Percentiles rank a stretch among this genome's conserved stretches.
phyloP scores from a whole-genome alignment of 2,888 invertebrate species.

The Lasioglossum leucozonium region DNA sequence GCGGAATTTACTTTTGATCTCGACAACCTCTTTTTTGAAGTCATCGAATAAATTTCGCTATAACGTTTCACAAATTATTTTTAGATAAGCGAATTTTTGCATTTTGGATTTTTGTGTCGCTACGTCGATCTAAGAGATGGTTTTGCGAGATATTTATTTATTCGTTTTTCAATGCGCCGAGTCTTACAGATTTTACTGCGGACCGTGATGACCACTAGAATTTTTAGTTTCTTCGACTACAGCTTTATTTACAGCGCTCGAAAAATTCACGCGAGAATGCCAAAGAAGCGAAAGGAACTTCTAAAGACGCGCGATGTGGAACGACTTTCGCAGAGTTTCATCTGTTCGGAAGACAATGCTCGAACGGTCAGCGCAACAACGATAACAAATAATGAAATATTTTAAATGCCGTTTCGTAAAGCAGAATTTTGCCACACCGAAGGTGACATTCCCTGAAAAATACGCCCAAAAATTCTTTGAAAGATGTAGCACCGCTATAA shows the following conservation, averaged over 20 bases:
- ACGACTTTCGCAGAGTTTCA: background rate
- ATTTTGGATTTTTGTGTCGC: too few species aligned
- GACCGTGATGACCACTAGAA: background rate
- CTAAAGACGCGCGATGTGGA: background rate
- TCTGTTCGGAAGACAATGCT: background rate
- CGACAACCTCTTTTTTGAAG: background rate
- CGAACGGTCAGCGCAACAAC: background rate
- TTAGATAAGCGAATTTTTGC: too few species aligned
- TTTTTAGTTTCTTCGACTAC: background rate
- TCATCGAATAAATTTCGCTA: background rate
- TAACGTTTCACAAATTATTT: background rate
- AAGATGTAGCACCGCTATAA: constrained; percentile 2
- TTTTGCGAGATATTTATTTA: too few species aligned
- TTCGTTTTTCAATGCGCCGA: background rate
- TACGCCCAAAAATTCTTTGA: background rate
- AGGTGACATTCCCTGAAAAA: background rate
- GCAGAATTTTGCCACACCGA: background rate
- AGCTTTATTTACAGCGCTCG: background rate
- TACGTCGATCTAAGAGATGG: too few species aligned
- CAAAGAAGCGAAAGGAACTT: too few species aligned
- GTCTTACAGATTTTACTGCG: background rate
- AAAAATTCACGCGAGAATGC: background rate
- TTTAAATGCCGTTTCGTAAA: background rate
- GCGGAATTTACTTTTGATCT: background rate
- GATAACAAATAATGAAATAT: background rate